phyloP scores from a whole-genome alignment of 2,797 vertebrate species.

The Capromys pilorides region DNA sequence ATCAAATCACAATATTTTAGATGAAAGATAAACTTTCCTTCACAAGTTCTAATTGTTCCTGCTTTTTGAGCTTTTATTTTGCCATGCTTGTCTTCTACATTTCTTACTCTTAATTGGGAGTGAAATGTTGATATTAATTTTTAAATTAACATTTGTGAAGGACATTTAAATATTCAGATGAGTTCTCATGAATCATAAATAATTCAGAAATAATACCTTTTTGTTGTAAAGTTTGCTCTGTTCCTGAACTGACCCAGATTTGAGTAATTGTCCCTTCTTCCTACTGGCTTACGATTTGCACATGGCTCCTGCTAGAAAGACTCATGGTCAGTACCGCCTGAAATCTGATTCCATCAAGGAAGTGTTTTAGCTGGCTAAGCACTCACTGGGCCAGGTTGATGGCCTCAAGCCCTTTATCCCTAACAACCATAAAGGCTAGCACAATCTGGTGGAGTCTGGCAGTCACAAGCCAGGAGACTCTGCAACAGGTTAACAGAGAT shows the following conservation, averaged over 20 bases:
- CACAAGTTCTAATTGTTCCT: neutral
- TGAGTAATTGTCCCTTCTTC: slow-evolving; percentile 33
- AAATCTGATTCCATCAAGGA: neutral
- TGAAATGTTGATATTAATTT: slow-evolving; percentile 51
- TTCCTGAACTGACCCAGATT: neutral
- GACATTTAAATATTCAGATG: neutral
- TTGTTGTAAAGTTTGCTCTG: neutral
- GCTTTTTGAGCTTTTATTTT: neutral
- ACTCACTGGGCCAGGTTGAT: neutral
- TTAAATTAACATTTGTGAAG: slow-evolving; percentile 39
- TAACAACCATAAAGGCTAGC: neutral
- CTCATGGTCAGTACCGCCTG: neutral
- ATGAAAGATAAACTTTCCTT: slow-evolving; percentile 27
- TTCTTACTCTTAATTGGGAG: neutral
- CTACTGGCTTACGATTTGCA: slow-evolving; percentile 35
- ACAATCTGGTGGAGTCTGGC: neutral
- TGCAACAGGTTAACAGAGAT: neutral
- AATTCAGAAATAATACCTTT: slow-evolving; percentile 10
- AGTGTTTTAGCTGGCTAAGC: neutral
- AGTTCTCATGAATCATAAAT: neutral
- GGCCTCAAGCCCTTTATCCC: neutral
- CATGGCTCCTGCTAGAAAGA: neutral
- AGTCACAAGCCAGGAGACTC: neutral
- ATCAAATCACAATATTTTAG: neutral
- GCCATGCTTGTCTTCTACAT: neutral